Base-by-base conservation (phyloP, 37 sponge, comb jelly and placozoan species). In the Mnemiopsis leidyi region DNA sequence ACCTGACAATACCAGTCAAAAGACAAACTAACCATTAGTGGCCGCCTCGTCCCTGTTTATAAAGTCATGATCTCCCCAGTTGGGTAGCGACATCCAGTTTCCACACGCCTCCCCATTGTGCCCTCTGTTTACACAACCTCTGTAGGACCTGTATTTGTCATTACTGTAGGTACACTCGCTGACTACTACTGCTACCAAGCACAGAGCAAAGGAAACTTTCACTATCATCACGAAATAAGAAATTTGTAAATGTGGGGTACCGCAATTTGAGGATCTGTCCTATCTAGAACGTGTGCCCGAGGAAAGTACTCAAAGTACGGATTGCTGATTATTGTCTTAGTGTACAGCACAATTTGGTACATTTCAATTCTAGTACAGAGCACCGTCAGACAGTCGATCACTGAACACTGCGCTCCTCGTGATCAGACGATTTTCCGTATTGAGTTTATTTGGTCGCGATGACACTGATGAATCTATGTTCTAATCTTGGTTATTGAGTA, bases 31-130 rank as follows among this genome's bases (percentile, higher is more conserved):
- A 77, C 79, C 79, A 77, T 77, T 77, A 34, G 1, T 36, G 1
- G 79, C 79, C 1, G 79, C 79, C 35, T 77, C 35, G 33, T 77
- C 36, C 36, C 32, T 31, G 1, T 33, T 77, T 77, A 77, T 77
- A 32, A 77, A 77, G 18, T 77, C 79, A 20, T 28, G 36, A 77
- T 77, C 79, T 21, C 79, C 79, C 35, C 79, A 32, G 33, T 77
- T 29, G 61, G 5, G 5, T 5, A 13, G 9, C 61, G 5, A 13
- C 13, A 48, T 5, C 61, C 61, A 48, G 61, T 48, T 48, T 13
- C 61, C 5, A 13, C 61, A 48, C 13, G 0, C 36, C 36, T 77
- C 79, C 16, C 36, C 79, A 18, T 77, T 77, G 35, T 32, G 35
- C 2, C 79, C 79, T 0, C 20, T 32, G 79, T 77, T 31, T 1